Evolutionary conservation across 2,797 vertebrate genomes (phyloP).

Genomic region (Acanthornis magna): DNA sequence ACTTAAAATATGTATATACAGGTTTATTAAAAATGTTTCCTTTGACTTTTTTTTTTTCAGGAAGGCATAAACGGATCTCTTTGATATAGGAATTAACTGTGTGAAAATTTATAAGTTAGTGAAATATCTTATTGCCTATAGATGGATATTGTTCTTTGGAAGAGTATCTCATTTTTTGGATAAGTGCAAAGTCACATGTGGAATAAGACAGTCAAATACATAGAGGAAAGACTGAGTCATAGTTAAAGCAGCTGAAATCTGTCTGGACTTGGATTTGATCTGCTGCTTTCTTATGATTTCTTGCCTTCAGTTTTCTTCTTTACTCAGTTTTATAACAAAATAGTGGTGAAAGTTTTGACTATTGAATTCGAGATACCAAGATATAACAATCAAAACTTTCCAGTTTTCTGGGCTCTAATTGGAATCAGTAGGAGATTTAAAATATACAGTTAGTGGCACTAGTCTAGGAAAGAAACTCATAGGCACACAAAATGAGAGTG

Average conservation of each 20-base stretch:
- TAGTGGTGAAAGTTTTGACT: neutral
- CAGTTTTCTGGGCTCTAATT: neutral
- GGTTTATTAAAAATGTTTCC: neutral
- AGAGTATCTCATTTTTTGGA: neutral
- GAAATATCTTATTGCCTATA: neutral
- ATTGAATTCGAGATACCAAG: neutral
- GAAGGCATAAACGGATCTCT: neutral
- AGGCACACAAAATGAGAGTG: neutral
- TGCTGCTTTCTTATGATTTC: neutral
- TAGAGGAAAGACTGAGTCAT: neutral
- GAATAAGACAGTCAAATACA: neutral
- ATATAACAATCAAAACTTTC: neutral
- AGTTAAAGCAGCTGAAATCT: neutral
- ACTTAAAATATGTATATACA: neutral
- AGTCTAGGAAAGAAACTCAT: neutral
- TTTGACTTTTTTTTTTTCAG: neutral
- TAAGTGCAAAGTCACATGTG: neutral
- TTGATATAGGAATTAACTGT: neutral
- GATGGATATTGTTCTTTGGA: neutral
- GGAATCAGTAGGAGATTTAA: neutral
- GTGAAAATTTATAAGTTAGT: neutral
- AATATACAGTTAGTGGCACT: neutral
- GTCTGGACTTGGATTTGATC: neutral
- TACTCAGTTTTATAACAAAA: neutral
- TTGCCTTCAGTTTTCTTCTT: neutral